Percentiles rank a stretch among this genome's conserved stretches.
These are phyloP conservation scores for Spinus olivaceus DNA, from an alignment of 2,797 vertebrate genomes.

Conservation along the genomic window DNA sequence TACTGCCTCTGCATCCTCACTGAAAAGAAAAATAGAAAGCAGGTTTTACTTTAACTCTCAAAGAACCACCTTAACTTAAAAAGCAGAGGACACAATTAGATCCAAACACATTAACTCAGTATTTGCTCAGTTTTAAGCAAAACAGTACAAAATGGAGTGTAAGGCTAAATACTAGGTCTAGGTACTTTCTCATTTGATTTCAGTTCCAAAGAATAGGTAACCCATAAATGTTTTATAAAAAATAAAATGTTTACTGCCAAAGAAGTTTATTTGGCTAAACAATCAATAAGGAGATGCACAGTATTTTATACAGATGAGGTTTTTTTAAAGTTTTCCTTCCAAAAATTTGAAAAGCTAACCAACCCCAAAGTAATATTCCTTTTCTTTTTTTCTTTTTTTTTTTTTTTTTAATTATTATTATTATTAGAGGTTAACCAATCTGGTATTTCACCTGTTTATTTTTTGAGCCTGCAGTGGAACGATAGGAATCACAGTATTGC, in stretches of 20 bases:
- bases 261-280: neutral
- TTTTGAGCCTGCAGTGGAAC: conserved; percentile 86
- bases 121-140: neutral
- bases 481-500: conserved; percentile 95
- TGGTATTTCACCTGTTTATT: conserved; percentile 85
- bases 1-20: conserved; percentile 91
- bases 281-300: neutral
- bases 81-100: neutral
- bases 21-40: conserved; percentile 58
- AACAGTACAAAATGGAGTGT: neutral
- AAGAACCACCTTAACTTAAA: neutral
- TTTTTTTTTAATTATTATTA: neutral
- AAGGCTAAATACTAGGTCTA: neutral
- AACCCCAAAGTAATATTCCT: neutral
- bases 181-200: neutral
- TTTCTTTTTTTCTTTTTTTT: no score
- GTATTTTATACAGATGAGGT: neutral
- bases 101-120: neutral
- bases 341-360: neutral
- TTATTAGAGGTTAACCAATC: neutral
- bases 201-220: neutral
- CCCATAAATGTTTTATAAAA: neutral
- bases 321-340: neutral
- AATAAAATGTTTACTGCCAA: neutral
- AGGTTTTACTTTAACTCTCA: neutral